phyloP scores from a whole-genome alignment of 2,113 vertebrate genomes.

The Myodes glareolus region DNA sequence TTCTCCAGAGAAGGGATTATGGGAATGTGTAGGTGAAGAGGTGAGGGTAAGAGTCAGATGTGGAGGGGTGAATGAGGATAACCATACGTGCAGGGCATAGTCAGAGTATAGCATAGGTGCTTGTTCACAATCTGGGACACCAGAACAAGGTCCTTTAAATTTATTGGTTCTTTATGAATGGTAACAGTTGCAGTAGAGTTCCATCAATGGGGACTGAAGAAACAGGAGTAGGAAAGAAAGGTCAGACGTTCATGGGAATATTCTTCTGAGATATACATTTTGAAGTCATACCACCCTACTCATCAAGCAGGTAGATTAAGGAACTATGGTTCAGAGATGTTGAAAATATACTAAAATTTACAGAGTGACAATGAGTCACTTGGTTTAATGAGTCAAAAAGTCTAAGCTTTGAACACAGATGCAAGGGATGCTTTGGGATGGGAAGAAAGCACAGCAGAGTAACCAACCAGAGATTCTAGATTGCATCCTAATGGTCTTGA shows the following conservation, averaged over 20 bases:
- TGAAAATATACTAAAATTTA: neutral
- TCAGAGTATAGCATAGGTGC: neutral
- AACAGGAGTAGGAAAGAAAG: neutral
- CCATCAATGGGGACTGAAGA: neutral
- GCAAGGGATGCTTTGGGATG: neutral
- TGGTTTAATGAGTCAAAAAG: neutral
- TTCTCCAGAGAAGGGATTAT: neutral
- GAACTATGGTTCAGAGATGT: neutral
- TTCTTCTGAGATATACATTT: neutral
- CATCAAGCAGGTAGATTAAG: neutral
- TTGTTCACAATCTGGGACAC: rapidly evolving
- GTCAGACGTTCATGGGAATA: neutral
- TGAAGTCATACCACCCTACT: too few relatives aligned
- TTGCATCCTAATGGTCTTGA: neutral
- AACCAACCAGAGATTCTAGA: rapidly evolving
- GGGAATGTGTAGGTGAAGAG: neutral
- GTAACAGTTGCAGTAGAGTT: neutral
- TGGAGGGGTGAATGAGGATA: neutral
- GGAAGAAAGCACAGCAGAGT: neutral
- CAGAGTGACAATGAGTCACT: neutral
- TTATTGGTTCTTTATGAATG: neutral
- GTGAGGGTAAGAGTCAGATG: neutral
- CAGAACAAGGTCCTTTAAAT: neutral
- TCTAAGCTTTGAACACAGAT: neutral
- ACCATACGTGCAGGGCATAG: neutral